A percentile compares a stretch with the other conserved stretches of the same genome.
phyloP scores from a whole-genome alignment of 2,797 vertebrate genomes.

The Paedocypris micromegethes region DNA sequence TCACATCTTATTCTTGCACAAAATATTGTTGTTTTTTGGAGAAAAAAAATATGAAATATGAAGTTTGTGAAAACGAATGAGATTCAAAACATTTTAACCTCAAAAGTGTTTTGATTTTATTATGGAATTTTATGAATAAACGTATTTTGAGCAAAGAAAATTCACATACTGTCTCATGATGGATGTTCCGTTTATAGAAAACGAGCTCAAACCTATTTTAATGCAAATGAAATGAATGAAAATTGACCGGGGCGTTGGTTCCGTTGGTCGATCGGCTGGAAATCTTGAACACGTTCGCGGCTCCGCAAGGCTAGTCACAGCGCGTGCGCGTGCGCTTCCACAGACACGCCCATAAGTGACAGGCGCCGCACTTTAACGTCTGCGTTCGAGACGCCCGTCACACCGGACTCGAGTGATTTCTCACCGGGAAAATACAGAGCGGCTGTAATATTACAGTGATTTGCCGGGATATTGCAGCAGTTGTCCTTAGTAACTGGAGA shows the following conservation, averaged over 20 bases:
- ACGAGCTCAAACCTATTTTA: too few relatives aligned
- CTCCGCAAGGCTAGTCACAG: conserved; percentile 14
- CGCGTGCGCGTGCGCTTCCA: conserved; percentile 9
- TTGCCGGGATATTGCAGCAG: too few relatives aligned
- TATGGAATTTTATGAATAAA: too few relatives aligned
- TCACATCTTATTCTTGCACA: too few relatives aligned
- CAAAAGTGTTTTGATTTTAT: too few relatives aligned
- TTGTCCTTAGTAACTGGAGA: conserved; percentile 10
- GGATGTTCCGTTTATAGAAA: too few relatives aligned
- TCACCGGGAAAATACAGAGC: conserved; percentile 41
- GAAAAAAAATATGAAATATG: too few relatives aligned
- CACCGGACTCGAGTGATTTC: conserved; percentile 62
- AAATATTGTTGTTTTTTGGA: too few relatives aligned
- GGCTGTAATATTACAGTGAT: not conserved
- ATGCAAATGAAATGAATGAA: not conserved
- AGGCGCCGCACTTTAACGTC: conserved; percentile 60
- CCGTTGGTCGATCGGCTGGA: conserved; percentile 25
- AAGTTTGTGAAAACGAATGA: too few relatives aligned
- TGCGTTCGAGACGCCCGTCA: conserved; percentile 63
- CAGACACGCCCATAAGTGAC: conserved; percentile 31
- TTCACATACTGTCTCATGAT: too few relatives aligned
- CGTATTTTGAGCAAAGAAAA: too few relatives aligned
- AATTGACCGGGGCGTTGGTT: conserved; percentile 25
- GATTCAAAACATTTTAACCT: too few relatives aligned
- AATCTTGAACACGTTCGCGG: conserved; percentile 20